Base-by-base conservation (phyloP, 2,888 invertebrate species). In the Mimas tiliae region DNA sequence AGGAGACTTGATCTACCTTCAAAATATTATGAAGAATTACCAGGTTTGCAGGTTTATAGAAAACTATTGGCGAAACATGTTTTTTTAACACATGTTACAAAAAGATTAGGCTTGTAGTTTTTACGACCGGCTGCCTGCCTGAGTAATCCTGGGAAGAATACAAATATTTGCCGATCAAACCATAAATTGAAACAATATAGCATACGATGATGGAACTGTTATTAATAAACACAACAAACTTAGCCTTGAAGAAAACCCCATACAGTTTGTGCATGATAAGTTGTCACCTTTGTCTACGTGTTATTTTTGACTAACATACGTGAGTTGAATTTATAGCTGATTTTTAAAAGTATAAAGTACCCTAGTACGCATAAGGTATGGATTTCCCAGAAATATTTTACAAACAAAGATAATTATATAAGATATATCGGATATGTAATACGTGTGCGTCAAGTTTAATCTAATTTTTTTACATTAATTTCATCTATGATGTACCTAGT, bases 221-320 rank as follows among this genome's bases (percentile, higher is more conserved):
- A 58, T 58, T 42, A 55, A 58, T 58, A 58, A 19, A 19, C 19
- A 58, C 27, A 27, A 27, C 12, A 52, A 27, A 12, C 21, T 11
- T 42, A 58, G 38, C 63, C 67, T 66, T 70, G 62, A 68, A 63
- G 65, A 69, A 71, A 71, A 68, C 62, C 70, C 69, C 55, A 65
- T 19, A 67, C 55, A 34, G n/a, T 16, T n/a, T 38, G 6, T 27
- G 70, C 65, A 67, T 70, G n/a, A 53, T 62, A 68, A 70, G 68
- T 63, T 38, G 38, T n/a, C 42, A 38, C 58, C 58, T 42, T 58
- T 42, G 58, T 58, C 9, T 64, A 51, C 33, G 65, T 65, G 63
- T 68, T 68, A n/a, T 65, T 67, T 27, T 27, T 27, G 27, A 27
- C 27, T 65, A 69, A 69, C 69, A 69, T 16, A 66, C 71, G 42